Conservation (phyloP, 2,113 vertebrate genomes). For the Nothobranchius furzeri region DNA sequence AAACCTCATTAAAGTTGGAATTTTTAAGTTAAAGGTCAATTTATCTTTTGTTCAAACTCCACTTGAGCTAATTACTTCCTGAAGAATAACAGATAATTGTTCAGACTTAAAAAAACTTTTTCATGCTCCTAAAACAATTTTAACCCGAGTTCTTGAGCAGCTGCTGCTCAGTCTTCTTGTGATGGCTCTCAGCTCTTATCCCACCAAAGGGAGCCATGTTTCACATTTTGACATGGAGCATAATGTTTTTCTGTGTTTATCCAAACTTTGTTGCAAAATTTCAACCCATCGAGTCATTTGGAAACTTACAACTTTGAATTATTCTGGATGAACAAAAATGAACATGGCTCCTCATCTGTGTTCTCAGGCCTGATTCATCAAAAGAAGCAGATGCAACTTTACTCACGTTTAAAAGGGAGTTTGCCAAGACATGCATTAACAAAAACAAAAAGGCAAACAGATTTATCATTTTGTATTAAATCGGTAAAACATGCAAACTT, state of each 20-base stretch:
- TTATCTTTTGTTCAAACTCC: too few species aligned
- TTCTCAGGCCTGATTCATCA: too few species aligned
- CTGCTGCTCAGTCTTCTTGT: not conserved
- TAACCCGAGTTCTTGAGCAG: not conserved
- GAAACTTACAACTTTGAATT: not conserved
- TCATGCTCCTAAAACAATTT: not conserved
- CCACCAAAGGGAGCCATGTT: not conserved
- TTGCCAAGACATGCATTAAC: too few species aligned
- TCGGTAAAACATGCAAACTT: too few species aligned
- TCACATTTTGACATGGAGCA: not conserved
- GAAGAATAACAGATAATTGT: not conserved
- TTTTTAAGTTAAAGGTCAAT: too few species aligned
- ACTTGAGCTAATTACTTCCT: not conserved
- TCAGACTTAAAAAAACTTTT: too few species aligned
- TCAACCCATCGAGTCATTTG: not conserved
- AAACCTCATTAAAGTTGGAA: not conserved
- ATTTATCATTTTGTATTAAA: too few species aligned
- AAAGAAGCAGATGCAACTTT: too few species aligned
- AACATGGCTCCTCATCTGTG: too few species aligned
- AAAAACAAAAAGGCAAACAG: too few species aligned
- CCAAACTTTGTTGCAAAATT: not conserved
- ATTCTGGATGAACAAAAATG: too few species aligned
- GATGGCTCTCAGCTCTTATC: slow-evolving; percentile 13
- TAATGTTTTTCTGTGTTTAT: not conserved
- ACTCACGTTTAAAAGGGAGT: too few species aligned